phyloP scores from a whole-genome alignment of 2,113 vertebrate species.

The Pachycephala philippinensis region DNA sequence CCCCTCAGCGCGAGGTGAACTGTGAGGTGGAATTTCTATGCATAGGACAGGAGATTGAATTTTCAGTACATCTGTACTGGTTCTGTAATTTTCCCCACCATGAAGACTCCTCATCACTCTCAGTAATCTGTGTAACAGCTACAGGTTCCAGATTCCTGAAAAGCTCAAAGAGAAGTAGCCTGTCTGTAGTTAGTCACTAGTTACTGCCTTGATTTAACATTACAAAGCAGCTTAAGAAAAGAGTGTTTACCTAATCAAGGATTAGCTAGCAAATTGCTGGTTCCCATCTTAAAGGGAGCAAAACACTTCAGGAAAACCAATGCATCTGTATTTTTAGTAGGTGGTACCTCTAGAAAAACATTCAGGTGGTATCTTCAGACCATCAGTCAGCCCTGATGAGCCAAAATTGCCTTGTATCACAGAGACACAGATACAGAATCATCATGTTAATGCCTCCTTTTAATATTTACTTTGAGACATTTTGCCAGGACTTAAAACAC shows the following conservation, averaged over 20 bases:
- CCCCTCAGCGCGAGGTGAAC: not conserved
- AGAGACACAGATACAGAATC: not conserved
- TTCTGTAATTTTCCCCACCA: not conserved
- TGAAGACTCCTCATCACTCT: not conserved
- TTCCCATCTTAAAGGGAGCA: not conserved
- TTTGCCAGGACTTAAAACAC: not conserved
- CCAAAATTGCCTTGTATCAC: not conserved
- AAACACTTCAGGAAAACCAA: not conserved
- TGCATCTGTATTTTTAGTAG: not conserved
- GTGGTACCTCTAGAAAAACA: not conserved
- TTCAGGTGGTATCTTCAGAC: not conserved
- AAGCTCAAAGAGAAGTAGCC: not conserved
- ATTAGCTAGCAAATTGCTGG: not conserved
- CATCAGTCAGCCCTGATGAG: not conserved
- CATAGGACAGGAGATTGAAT: not conserved
- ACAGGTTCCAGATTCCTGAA: not conserved
- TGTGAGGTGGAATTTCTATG: not conserved
- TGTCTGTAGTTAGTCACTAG: not conserved
- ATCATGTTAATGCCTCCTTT: not conserved
- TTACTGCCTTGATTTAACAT: not conserved
- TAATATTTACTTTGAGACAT: not conserved
- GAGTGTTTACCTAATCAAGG: not conserved
- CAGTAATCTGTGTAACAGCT: not conserved
- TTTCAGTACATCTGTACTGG: not conserved
- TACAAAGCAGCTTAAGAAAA: not conserved